phyloP scores from a whole-genome alignment of 2,888 invertebrate genomes.

The Cetonia aurata region DNA sequence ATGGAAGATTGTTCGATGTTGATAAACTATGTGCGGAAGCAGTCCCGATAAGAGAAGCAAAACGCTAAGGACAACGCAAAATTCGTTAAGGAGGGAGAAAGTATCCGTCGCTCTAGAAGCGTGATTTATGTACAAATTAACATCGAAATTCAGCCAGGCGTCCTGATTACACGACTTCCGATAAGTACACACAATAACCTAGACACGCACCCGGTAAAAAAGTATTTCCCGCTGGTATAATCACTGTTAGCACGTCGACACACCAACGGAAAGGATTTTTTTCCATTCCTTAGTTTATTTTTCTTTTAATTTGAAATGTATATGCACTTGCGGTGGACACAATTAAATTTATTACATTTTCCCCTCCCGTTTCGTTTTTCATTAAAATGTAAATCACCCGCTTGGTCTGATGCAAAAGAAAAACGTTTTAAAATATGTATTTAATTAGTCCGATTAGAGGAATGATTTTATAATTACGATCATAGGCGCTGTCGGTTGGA shows the following conservation, averaged over 20 bases:
- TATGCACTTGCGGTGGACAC: background rate
- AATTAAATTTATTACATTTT: constrained; percentile 21
- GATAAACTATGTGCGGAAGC: constrained; percentile 1
- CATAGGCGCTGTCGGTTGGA: background rate
- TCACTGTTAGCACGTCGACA: constrained; percentile 34
- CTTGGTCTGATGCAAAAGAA: constrained; percentile 23
- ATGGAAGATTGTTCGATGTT: constrained; percentile 6
- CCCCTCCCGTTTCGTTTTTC: background rate
- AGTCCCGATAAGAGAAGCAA: background rate
- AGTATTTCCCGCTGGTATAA: constrained; percentile 32
- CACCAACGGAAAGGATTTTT: constrained; percentile 12
- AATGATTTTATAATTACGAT: constrained; percentile 31
- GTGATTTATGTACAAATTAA: constrained; percentile 37
- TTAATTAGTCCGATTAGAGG: constrained; percentile 19
- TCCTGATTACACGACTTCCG: constrained; percentile 35
- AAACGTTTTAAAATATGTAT: constrained; percentile 11
- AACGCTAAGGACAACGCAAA: background rate
- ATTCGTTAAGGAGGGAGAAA: constrained; percentile 23
- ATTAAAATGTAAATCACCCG: constrained; percentile 28
- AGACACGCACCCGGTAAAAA: constrained; percentile 34
- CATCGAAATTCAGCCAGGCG: constrained; percentile 33
- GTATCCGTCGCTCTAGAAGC: background rate
- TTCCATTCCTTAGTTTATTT: background rate
- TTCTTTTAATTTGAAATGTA: background rate
- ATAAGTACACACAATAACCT: constrained; percentile 40